Conservation (phyloP, 2,113 vertebrate genomes). For the Peromyscus leucopus region DNA sequence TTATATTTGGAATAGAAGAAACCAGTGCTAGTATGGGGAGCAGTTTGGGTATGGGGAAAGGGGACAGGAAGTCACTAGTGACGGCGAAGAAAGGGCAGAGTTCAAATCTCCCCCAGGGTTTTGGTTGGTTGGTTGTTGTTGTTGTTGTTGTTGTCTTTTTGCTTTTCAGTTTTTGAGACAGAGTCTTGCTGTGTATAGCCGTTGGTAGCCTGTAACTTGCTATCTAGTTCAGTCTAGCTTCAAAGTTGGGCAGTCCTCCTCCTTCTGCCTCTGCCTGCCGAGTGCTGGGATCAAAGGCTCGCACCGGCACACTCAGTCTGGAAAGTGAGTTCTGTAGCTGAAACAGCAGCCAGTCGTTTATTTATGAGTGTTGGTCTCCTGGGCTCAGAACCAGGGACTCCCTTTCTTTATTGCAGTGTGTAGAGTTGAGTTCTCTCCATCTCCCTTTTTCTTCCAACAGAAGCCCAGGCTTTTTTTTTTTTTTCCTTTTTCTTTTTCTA, state of each 20-base stretch:
- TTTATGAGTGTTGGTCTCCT: neutral
- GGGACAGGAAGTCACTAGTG: neutral
- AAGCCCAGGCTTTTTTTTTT: neutral
- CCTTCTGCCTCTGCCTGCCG: neutral
- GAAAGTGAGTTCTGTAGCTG: neutral
- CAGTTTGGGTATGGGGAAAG: neutral
- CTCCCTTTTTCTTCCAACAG: neutral
- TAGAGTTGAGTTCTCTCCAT: neutral
- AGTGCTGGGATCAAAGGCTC: neutral
- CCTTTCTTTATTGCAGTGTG: neutral
- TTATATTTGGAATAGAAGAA: neutral
- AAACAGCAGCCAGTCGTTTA: neutral
- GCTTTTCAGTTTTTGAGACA: neutral
- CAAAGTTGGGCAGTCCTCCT: neutral
- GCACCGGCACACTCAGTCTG: neutral
- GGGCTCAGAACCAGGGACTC: neutral
- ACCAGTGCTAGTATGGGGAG: neutral
- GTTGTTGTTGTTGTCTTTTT: neutral
- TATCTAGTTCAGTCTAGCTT: neutral
- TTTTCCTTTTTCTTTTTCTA: neutral
- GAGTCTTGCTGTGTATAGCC: neutral
- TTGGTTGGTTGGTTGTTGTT: neutral
- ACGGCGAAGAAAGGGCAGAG: neutral
- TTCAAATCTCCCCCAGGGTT: no score
- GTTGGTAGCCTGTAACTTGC: neutral